phyloP scores from a whole-genome alignment of 2,888 invertebrate genomes.

The Eristalis pertinax region DNA sequence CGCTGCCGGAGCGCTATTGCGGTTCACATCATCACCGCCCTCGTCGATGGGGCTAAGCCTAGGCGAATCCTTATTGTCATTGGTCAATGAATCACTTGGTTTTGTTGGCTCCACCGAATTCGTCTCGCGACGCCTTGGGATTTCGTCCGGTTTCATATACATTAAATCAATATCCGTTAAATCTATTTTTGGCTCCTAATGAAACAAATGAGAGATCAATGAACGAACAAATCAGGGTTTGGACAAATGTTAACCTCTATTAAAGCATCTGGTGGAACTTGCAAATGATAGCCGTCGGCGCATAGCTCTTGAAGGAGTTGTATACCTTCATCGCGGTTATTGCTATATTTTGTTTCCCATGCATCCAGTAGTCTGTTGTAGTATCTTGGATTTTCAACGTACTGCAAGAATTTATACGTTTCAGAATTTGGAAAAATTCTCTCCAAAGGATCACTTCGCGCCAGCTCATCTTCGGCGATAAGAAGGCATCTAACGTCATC shows the following conservation, averaged over 20 bases:
- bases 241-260: slow-evolving; percentile 75
- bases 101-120: not conserved
- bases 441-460: slow-evolving; percentile 86
- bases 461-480: slow-evolving; percentile 93
- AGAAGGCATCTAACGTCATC: slow-evolving; percentile 94
- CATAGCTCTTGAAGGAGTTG: slow-evolving; percentile 85
- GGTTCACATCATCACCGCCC: not conserved
- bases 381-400: slow-evolving; percentile 91
- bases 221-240: not conserved
- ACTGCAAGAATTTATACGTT: slow-evolving; percentile 90
- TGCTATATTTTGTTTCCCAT: slow-evolving; percentile 90
- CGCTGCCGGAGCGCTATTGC: slow-evolving; percentile 13
- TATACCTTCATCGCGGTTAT: slow-evolving; percentile 84
- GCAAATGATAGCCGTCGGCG: slow-evolving; percentile 87
- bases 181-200: slow-evolving; percentile 78
- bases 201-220: not conserved
- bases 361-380: slow-evolving; percentile 96
- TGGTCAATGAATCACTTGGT: not conserved
- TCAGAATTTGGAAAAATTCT: slow-evolving; percentile 91
- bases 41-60: slow-evolving; percentile 1
- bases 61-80: not conserved
- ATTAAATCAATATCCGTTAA: slow-evolving; percentile 80
- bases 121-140: slow-evolving; percentile 46
- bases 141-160: slow-evolving; percentile 78
- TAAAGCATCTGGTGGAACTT: slow-evolving; percentile 84